Evolutionary conservation across 2,888 invertebrate genomes (phyloP).

Genomic region (Stenolophus ochropezus): DNA sequence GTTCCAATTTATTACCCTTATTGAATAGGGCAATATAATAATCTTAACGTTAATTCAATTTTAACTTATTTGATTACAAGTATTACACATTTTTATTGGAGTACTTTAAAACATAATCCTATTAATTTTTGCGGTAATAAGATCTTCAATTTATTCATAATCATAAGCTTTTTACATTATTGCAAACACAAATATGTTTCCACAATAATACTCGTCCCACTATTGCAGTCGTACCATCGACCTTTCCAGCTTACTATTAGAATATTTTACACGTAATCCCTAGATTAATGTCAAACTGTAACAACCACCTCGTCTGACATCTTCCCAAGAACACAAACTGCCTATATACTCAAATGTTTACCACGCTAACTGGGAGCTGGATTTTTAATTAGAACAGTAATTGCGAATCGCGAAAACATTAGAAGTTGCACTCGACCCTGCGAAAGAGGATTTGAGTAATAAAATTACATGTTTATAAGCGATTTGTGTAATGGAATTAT

Average conservation of each 20-base stretch:
- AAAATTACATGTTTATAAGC: background rate
- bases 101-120: too few species aligned
- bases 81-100: too few species aligned
- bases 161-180: background rate
- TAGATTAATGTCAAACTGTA: slow-evolving; percentile 38
- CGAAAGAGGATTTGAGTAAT: slow-evolving; percentile 24
- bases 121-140: background rate
- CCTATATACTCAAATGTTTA: slow-evolving; percentile 14
- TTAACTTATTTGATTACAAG: too few species aligned
- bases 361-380: background rate
- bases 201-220: background rate
- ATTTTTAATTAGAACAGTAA: background rate
- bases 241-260: slow-evolving; percentile 29
- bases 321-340: background rate
- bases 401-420: slow-evolving; percentile 3
- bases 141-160: background rate
- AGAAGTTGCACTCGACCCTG: background rate
- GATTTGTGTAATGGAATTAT: slow-evolving; percentile 22
- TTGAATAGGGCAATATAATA: too few species aligned
- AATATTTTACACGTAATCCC: slow-evolving; percentile 30
- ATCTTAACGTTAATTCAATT: too few species aligned
- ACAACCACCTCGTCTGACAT: slow-evolving; percentile 3
- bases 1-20: too few species aligned
- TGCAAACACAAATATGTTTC: background rate
- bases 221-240: background rate